Conservation (phyloP, 2,888 invertebrate species). For the Ophioninae sp. region DNA sequence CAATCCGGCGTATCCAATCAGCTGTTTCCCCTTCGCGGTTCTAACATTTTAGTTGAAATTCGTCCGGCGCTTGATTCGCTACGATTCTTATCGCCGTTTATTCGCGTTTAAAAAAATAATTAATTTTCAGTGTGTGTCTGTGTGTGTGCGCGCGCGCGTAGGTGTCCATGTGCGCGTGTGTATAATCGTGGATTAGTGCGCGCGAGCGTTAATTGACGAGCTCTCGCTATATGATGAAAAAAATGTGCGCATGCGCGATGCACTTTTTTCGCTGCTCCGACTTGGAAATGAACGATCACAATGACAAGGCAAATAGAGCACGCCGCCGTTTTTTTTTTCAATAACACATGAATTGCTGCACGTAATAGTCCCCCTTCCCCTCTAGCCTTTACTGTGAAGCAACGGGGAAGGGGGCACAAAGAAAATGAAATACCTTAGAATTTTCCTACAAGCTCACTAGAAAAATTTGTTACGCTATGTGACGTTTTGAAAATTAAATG, state of each 20-base stretch:
- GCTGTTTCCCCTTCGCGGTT: constrained; percentile 52
- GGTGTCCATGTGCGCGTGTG: constrained; percentile 16
- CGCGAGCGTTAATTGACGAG: constrained; percentile 19
- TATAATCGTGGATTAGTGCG: background rate
- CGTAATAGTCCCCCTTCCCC: background rate
- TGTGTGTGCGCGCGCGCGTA: constrained; percentile 16
- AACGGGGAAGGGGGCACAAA: background rate
- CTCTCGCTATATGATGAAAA: constrained; percentile 11
- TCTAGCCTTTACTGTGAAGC: background rate
- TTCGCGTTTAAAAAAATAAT: background rate
- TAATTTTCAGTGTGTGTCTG: background rate
- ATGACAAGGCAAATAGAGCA: constrained; percentile 40
- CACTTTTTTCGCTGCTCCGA: constrained; percentile 44
- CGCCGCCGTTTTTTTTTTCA: constrained; percentile 24
- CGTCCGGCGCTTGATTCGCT: constrained; percentile 50
- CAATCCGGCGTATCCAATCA: constrained; percentile 53
- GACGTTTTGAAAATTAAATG: too few relatives aligned
- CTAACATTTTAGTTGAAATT: constrained; percentile 56
- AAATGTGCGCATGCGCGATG: constrained; percentile 34
- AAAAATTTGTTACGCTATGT: background rate
- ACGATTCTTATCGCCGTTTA: constrained; percentile 14
- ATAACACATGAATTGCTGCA: constrained; percentile 26
- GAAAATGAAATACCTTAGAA: background rate
- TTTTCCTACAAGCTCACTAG: background rate
- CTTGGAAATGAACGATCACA: constrained; percentile 58